Evolutionary conservation across 2,797 vertebrate species (phyloP).

Genomic region (Rhinophrynus dorsalis): DNA sequence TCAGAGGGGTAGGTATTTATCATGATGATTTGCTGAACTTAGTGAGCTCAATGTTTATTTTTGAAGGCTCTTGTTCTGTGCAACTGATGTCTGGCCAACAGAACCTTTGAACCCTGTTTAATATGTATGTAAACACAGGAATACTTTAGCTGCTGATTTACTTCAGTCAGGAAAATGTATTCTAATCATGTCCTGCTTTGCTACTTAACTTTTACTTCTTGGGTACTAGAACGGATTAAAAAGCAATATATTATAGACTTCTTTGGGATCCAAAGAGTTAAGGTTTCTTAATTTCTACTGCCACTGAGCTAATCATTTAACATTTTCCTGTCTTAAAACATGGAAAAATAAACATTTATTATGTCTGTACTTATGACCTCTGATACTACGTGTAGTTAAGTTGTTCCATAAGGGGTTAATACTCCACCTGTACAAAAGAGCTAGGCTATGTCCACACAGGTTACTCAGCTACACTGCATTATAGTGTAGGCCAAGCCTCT

Average conservation of each 20-base stretch:
- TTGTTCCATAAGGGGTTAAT: too few species aligned
- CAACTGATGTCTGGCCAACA: conserved; percentile 45
- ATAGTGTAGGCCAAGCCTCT: too few species aligned
- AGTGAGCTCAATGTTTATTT: conserved; percentile 44
- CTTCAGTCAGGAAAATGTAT: conserved; percentile 11
- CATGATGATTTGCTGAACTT: conserved; percentile 46
- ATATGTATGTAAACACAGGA: conserved; percentile 44
- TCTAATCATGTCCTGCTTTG: background rate
- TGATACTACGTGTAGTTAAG: background rate
- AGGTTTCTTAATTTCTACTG: background rate
- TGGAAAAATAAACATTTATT: background rate
- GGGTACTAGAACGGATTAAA: too few species aligned
- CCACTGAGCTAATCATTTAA: background rate
- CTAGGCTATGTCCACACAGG: too few species aligned
- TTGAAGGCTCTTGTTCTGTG: conserved; percentile 25
- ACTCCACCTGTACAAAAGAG: too few species aligned
- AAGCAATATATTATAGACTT: too few species aligned
- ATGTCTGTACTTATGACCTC: background rate
- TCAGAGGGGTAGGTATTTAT: conserved; percentile 29
- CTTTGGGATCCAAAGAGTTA: too few species aligned
- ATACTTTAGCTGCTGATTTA: conserved; percentile 28
- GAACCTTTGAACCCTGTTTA: conserved; percentile 47
- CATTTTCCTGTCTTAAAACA: background rate
- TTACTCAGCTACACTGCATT: too few species aligned
- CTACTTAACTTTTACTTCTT: conserved; percentile 12